A percentile compares a stretch with the other conserved stretches of the same genome.
phyloP scores from a whole-genome alignment of 2,888 invertebrate genomes.

The Euplexia lucipara region DNA sequence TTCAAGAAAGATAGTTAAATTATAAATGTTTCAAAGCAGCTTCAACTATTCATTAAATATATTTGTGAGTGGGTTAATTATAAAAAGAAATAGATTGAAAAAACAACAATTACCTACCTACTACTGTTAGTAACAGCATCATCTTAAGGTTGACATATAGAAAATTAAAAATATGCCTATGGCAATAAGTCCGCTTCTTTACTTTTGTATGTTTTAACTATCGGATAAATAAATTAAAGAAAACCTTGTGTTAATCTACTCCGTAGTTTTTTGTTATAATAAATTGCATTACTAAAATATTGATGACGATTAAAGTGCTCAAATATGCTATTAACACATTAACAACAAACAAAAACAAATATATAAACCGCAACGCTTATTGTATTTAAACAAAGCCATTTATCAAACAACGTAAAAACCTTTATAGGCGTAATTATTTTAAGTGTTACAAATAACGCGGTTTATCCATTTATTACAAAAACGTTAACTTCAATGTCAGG shows the following conservation, averaged over 20 bases:
- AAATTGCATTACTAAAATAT: neutral
- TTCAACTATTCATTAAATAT: too few species aligned
- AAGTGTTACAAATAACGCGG: conserved; percentile 63
- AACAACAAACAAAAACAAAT: conserved; percentile 48
- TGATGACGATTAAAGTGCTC: conserved; percentile 5
- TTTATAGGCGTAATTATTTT: conserved; percentile 52
- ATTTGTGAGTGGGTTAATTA: too few species aligned
- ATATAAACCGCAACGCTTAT: conserved; percentile 43
- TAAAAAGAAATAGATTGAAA: too few species aligned
- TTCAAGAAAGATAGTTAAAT: too few species aligned
- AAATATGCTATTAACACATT: conserved; percentile 29
- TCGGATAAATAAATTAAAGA: neutral
- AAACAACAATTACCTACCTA: too few species aligned
- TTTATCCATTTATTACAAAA: conserved; percentile 49
- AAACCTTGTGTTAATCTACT: neutral
- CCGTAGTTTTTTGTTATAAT: neutral
- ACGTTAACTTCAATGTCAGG: conserved; percentile 51
- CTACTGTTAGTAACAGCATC: too few species aligned
- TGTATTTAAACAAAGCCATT: conserved; percentile 54
- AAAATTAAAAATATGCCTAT: too few species aligned
- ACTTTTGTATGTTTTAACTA: too few species aligned
- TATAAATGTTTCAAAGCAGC: too few species aligned
- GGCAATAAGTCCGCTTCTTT: too few species aligned
- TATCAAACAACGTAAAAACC: conserved; percentile 50
- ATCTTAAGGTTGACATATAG: too few species aligned